Base-by-base conservation (phyloP, 35 echinoderm and acorn worm species). In the Ophioderma brevispina region DNA sequence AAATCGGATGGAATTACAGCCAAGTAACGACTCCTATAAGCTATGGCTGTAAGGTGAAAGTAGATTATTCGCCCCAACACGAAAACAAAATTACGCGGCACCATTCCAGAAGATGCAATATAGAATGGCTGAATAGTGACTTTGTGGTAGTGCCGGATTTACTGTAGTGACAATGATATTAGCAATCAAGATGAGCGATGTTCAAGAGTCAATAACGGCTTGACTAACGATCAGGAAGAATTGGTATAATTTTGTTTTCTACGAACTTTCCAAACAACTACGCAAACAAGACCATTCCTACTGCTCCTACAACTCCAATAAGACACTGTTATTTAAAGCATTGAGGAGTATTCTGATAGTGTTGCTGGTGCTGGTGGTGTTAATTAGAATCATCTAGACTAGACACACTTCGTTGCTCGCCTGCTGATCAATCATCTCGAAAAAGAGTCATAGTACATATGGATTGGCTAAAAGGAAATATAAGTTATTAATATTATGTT, bases 11-110 rank as follows among this genome's bases (percentile, higher is more conserved):
- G n/a, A n/a, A n/a, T n/a, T n/a, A n/a, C n/a, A n/a, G n/a, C n/a
- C n/a, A n/a, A n/a, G n/a, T n/a, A n/a, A n/a, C n/a, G n/a, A n/a
- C n/a, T n/a, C n/a, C 93, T 55, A 21, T 88, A 85, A 2, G 95
- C 90, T 21, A 97, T 82, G 30, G 82, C 95, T n/a, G 76, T 80
- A 25, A 97, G 80, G 39, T 97, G 82, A 94, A 90, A 3, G 95
- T 94, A 0, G 95, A 97, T 0, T n/a, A n/a, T 86, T 63, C 0
- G 87, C n/a, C 91, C 40, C 94, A 97, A 0, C 76, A 35, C 0
- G 30, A 75, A 21, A 90, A 97, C n/a, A 97, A 81, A 31, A 93
- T 76, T 0, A 88, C 28, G 15, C 80, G 56, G 10, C n/a, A n/a
- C 86, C 86, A 31, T 70, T 19, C 91, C 91, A 97, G n/a, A 93